Evolutionary conservation across 2,888 invertebrate species (phyloP).

Genomic region (Meta bourneti): DNA sequence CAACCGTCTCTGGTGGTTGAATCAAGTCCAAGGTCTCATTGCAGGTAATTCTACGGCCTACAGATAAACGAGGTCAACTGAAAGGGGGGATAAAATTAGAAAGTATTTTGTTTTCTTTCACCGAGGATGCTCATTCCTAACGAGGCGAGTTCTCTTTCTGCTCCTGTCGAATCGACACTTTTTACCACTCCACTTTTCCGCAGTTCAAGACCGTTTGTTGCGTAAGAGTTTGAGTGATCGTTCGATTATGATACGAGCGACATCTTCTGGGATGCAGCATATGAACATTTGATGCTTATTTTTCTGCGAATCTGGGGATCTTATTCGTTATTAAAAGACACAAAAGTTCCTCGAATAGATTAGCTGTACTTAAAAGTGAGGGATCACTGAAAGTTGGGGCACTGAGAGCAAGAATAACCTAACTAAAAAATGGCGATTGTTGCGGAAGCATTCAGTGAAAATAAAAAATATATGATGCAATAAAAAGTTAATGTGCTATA

Average conservation of each 20-base stretch:
- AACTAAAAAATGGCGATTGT: no score
- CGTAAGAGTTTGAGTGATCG: neutral
- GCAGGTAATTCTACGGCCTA: slow-evolving; percentile 35
- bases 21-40: slow-evolving; percentile 46
- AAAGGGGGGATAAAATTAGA: slow-evolving; percentile 48
- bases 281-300: no score
- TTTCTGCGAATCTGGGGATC: no score
- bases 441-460: no score
- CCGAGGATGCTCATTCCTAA: slow-evolving; percentile 12
- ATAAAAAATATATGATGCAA: no score
- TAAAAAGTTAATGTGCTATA: no score
- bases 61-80: slow-evolving; percentile 25
- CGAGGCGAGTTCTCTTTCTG: neutral
- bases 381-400: no score
- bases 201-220: neutral
- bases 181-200: neutral
- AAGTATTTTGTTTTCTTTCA: slow-evolving; percentile 6
- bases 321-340: no score
- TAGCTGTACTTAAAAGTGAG: no score
- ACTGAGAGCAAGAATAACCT: no score
- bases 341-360: no score
- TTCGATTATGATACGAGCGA: neutral
- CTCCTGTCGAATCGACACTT: neutral
- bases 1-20: slow-evolving; percentile 15
- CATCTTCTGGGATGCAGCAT: no score